phyloP scores from a whole-genome alignment of 2,113 vertebrate genomes.

The Drymodes brunneopygia region DNA sequence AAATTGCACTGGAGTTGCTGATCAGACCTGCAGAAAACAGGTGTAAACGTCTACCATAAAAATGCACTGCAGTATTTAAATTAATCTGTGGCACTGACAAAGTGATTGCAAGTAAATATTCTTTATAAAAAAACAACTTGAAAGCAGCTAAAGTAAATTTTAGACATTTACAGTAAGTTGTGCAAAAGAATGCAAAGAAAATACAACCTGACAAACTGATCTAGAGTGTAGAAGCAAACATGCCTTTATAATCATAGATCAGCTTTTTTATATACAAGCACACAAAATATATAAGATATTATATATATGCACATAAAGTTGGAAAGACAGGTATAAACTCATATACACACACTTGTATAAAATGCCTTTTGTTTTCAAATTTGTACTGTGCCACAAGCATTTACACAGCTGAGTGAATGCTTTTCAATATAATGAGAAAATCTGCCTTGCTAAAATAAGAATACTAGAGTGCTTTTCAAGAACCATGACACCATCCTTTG shows the following conservation, averaged over 20 bases:
- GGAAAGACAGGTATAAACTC: not conserved
- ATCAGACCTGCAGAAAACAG: constrained; percentile 11
- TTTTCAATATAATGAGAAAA: constrained; percentile 31
- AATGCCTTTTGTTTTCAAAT: not conserved
- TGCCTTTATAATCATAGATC: not conserved
- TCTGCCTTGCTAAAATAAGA: constrained; percentile 35
- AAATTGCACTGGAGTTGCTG: not conserved
- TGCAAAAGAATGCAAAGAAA: not conserved
- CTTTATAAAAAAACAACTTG: not conserved
- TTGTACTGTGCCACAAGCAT: not conserved
- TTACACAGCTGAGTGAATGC: not conserved
- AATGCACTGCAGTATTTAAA: not conserved
- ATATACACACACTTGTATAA: not conserved
- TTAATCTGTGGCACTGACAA: not conserved
- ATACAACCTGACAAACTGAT: not conserved
- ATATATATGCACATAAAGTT: not conserved
- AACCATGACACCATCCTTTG: constrained; percentile 1
- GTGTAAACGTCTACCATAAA: not conserved
- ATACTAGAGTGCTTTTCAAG: constrained; percentile 28
- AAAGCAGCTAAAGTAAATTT: not conserved
- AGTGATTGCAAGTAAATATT: not conserved
- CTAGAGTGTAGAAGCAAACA: not conserved
- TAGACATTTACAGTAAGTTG: not conserved
- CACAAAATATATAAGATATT: not conserved
- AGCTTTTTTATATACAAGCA: not conserved